Evolutionary conservation across 30 jellyfish, hydroid and myxozoan species (phyloP).

Genomic region (Catostylus mosaicus): DNA sequence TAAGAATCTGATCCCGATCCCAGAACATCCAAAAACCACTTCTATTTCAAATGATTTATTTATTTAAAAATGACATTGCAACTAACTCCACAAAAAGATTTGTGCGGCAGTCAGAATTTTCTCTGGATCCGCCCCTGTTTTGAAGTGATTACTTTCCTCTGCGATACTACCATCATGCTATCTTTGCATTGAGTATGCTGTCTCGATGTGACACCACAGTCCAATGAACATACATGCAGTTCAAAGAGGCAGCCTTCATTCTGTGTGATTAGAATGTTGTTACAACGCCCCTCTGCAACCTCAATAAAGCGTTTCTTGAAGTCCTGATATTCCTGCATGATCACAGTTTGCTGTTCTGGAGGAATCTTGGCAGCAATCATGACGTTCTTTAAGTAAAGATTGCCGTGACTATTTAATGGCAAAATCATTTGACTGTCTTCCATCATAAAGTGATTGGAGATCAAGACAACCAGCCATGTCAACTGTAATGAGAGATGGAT

Average conservation of each 20-base stretch:
- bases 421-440: conserved; percentile 8
- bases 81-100: too few species aligned
- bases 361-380: conserved; percentile 38
- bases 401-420: conserved; percentile 19
- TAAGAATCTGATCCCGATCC: too few species aligned
- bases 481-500: conserved; percentile 31
- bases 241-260: conserved; percentile 36
- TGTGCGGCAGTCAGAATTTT: too few species aligned
- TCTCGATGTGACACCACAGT: conserved; percentile 52
- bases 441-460: conserved; percentile 24
- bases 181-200: conserved; percentile 41
- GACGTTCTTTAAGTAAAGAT: conserved; percentile 32
- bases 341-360: conserved; percentile 25
- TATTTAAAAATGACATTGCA: too few species aligned
- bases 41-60: too few species aligned
- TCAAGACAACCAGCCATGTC: conserved; percentile 41
- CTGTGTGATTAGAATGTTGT: conserved; percentile 27
- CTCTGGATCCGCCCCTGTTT: too few species aligned
- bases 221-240: conserved; percentile 48
- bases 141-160: conserved; percentile 19
- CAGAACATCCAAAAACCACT: too few species aligned
- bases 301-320: conserved; percentile 10
- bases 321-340: conserved; percentile 23
- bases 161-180: conserved; percentile 32
- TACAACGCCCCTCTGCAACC: conserved; percentile 47